Evolutionary conservation across 2,888 invertebrate genomes (phyloP).

Genomic region (Dolichomitus sp.): DNA sequence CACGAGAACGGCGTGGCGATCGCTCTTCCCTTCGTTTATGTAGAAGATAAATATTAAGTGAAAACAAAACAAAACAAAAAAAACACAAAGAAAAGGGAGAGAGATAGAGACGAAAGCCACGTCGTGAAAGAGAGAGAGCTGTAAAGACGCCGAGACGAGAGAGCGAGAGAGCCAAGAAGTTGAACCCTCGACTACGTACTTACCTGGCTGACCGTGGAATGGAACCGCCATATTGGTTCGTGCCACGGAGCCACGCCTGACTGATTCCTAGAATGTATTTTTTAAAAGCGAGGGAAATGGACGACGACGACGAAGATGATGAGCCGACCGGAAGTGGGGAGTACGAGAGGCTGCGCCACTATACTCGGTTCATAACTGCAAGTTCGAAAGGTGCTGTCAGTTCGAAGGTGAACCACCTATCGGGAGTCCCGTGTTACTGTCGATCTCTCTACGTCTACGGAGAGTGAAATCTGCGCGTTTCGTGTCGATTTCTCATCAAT

Average conservation of each 20-base stretch:
- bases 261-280: slow-evolving; percentile 85
- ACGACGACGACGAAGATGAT: slow-evolving; percentile 39
- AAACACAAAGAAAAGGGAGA: slow-evolving; percentile 7
- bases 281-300: slow-evolving; percentile 67
- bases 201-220: slow-evolving; percentile 79
- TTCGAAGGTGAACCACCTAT: slow-evolving; percentile 46
- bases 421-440: slow-evolving; percentile 50
- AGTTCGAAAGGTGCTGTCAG: slow-evolving; percentile 26
- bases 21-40: slow-evolving; percentile 65
- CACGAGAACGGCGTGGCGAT: slow-evolving; percentile 70
- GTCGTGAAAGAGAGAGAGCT: slow-evolving; percentile 57
- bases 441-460: slow-evolving; percentile 56
- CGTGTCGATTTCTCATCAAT: slow-evolving; percentile 44
- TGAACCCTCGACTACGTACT: slow-evolving; percentile 83
- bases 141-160: slow-evolving; percentile 40
- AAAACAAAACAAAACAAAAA: slow-evolving; percentile 21
- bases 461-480: slow-evolving; percentile 53
- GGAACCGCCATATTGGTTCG: slow-evolving; percentile 66
- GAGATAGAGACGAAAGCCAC: slow-evolving; percentile 49
- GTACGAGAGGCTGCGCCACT: slow-evolving; percentile 17
- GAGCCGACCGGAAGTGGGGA: slow-evolving; percentile 51
- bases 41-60: slow-evolving; percentile 61
- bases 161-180: slow-evolving; percentile 63
- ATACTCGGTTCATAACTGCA: slow-evolving; percentile 21
- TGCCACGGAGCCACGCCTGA: slow-evolving; percentile 76